Evolutionary conservation across 1,140 invertebrate genomes (phyloP).

Genomic region (Drosophila sulfurigaster): DNA sequence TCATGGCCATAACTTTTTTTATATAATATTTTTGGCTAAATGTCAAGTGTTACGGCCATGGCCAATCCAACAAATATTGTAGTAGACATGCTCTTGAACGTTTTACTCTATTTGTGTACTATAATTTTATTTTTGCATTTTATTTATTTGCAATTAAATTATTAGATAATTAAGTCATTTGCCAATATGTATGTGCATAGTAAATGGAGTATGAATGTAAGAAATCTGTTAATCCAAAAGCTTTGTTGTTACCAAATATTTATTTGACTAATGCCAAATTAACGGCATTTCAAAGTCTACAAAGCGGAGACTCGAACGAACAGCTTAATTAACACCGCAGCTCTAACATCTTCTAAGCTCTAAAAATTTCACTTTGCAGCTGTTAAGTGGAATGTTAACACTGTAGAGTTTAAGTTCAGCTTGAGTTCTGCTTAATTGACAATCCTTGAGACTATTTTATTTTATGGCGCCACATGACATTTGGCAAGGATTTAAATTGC

Average conservation of each 20-base stretch:
- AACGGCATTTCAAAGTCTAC: too few species aligned
- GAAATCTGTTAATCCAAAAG: too few species aligned
- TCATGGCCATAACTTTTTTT: conserved; percentile 28
- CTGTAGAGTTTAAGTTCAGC: not conserved
- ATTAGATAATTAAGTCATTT: not conserved
- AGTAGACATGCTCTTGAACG: not conserved
- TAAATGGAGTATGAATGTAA: too few species aligned
- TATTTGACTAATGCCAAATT: too few species aligned
- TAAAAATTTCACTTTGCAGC: too few species aligned
- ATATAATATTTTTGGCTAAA: conserved; percentile 37
- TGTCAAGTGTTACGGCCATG: conserved; percentile 64
- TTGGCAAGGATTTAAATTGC: conserved; percentile 67
- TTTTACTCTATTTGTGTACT: not conserved
- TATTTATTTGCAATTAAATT: not conserved
- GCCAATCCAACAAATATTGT: conserved; percentile 3
- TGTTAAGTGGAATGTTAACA: too few species aligned
- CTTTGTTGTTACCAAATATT: too few species aligned
- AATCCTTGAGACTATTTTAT: not conserved
- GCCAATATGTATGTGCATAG: too few species aligned
- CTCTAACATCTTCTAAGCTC: too few species aligned
- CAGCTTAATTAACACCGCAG: too few species aligned
- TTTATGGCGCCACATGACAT: conserved; percentile 14
- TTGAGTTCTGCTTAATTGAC: not conserved
- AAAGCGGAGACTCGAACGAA: too few species aligned
- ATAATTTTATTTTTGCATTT: too few species aligned